Conservation (phyloP, 2,113 vertebrate genomes). For the Rana temporaria region DNA sequence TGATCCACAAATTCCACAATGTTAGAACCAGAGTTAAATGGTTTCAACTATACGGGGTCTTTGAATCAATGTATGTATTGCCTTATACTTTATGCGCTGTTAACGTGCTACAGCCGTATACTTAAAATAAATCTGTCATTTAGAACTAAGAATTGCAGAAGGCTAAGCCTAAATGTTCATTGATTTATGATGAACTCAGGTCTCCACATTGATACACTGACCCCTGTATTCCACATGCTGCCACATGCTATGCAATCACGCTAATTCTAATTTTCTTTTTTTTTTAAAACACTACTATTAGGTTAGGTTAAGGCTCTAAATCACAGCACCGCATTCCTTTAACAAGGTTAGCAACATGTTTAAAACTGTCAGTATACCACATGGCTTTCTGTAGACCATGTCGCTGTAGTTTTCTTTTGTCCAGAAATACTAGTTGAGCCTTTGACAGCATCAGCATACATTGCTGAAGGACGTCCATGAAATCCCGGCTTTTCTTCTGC, state of each 20-base stretch:
- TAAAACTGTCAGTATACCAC: conserved; percentile 75
- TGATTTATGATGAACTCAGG: neutral
- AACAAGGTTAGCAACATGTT: conserved; percentile 61
- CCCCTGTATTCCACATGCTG: conserved; percentile 8
- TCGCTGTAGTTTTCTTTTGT: conserved; percentile 71
- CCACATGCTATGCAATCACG: conserved; percentile 15
- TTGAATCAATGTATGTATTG: conserved; percentile 28
- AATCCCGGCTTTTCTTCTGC: conserved; percentile 68
- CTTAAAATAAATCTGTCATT: too few relatives aligned
- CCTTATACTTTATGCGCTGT: too few relatives aligned
- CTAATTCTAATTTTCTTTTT: conserved; percentile 6
- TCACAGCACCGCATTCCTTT: conserved; percentile 52
- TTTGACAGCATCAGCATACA: conserved; percentile 74
- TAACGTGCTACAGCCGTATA: too few relatives aligned
- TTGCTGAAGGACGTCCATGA: conserved; percentile 72
- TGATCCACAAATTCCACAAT: neutral
- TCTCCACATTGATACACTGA: conserved; percentile 43
- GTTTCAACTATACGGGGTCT: conserved; percentile 14
- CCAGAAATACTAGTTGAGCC: conserved; percentile 70
- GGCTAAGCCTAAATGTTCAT: too few relatives aligned
- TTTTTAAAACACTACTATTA: neutral
- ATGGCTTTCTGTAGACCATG: conserved; percentile 73
- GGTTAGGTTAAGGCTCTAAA: conserved; percentile 48
- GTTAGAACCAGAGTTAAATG: neutral
- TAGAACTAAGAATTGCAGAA: too few relatives aligned